Evolutionary conservation across 2,888 invertebrate species (phyloP), one percentile per base, ranked within the genome.

Genomic region (Athalia rosae): DNA sequence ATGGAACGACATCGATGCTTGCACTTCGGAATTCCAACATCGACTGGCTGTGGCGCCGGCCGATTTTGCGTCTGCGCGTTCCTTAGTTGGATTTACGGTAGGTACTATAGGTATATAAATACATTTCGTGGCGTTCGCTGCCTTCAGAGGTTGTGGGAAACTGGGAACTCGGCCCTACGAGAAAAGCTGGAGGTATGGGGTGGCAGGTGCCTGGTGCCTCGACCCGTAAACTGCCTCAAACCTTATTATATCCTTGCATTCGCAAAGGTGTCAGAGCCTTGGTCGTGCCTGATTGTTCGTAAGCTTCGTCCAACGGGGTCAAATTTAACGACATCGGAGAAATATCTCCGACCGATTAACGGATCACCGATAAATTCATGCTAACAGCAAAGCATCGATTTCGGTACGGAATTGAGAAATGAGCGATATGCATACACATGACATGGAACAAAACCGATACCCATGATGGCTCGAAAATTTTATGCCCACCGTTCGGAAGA

Each of bases 21-120:
- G 77, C 83, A 79, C 80, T 79, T 81, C 83, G 81, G 83, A 74
- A 79, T 82, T 86, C 83, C 85, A 84, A 84, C 86, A 87, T 87
- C 85, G 87, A 87, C 87, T 87, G 84, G 77, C 79, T 50, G 67
- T 71, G 78, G 66, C 78, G 79, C 79, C 79, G 77, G 76, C 79
- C 58, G 74, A 15, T 3, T 28, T 28, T 13, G 82, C 82, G 83
- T 83, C 81, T 81, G 84, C 83, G 82, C 80, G 45, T 71, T 71
- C 71, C 50, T 43, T 45, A 56, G 56, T 13, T 43, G 50, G 56
- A 45, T 15, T 53, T 58, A 71, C 58, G 13, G 71, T 58, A 56
- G 13, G 7, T 13, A 11, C 45, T 74, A 56, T 50, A 74, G 59
- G 61, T 74, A 74, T 74, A 74, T 74, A 74, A 61, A 74, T 74